Percentiles rank a stretch among this genome's conserved stretches.
These are phyloP conservation scores for Antechinus stuartii DNA, from an alignment of 2,113 vertebrate genomes.

Conservation along the genomic window DNA sequence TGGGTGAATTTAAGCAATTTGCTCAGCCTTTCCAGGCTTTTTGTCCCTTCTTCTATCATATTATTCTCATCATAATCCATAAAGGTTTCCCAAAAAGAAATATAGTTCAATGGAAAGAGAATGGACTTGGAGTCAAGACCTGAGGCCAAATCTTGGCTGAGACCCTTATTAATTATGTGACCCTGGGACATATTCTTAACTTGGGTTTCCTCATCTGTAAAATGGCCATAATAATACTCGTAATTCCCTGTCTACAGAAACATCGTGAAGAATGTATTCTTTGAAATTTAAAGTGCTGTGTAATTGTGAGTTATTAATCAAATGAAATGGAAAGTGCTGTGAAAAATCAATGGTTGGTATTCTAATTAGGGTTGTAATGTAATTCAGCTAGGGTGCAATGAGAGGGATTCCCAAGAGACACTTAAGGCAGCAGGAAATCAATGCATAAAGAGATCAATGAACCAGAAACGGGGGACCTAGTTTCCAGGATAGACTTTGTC, in stretches of 20 bases:
- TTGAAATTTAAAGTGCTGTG: background rate
- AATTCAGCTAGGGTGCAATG: background rate
- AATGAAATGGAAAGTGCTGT: slow-evolving; percentile 15
- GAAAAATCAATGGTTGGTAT: slow-evolving; percentile 19
- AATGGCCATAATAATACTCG: background rate
- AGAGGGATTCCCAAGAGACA: background rate
- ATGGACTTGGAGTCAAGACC: background rate
- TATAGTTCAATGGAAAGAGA: background rate
- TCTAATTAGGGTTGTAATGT: background rate
- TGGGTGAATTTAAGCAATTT: background rate
- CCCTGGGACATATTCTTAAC: background rate
- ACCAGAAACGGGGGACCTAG: background rate
- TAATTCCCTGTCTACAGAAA: slow-evolving; percentile 25
- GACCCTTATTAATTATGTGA: background rate
- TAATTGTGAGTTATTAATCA: slow-evolving; percentile 14
- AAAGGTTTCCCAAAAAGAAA: background rate
- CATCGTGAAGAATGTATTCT: background rate
- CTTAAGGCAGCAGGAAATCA: background rate
- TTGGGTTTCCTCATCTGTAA: background rate
- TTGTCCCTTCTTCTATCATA: background rate
- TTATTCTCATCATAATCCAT: background rate
- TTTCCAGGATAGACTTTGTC: background rate
- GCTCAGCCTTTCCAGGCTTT: background rate
- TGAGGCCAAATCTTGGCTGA: background rate
- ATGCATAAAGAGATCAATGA: background rate